Base-by-base conservation (phyloP, 2,113 vertebrate species). In the Brachionichthys hirsutus region DNA sequence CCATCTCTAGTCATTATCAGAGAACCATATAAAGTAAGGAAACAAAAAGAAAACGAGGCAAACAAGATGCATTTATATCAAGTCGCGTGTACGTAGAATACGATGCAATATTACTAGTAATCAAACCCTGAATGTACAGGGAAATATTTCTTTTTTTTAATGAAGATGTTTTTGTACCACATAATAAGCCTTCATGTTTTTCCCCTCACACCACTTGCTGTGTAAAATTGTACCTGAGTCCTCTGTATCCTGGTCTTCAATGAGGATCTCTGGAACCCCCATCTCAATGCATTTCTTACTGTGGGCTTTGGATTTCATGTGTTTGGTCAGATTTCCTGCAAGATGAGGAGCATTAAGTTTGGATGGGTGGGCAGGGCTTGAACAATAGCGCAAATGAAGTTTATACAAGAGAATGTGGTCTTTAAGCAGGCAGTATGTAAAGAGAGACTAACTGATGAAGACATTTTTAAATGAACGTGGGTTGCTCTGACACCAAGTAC, bases 231-330 rank as follows among this genome's bases (percentile, higher is more conserved):
- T 94, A 99, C 96, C 96, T 67, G 94, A 95, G 83, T 99, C 97
- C 81, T 99, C 97, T 65, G 93, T 88, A 75, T 99, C 97, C 73
- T 94, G 94, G 59, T 98, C 97, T 30, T 98, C 95, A 82, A 94
- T 88, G 66, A 93, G 85, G 68, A 93, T 92, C 69, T 92, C 89
- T 0, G 94, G 93, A 74, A 98, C 91, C 49, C 97, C 97, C 91
- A 98, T 93, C 91, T 99, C 97, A 93, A 95, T 85, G 89, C 97
- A 99, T 63, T 98, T 99, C 92, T 98, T 99, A 88, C 97, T 98
- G 88, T 99, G 97, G 75, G 97, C 95, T 89, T 99, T 99, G 86
- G 97, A 99, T 80, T 99, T 99, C 97, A 99, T 98, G 87, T 99
- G 97, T 83, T 99, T 99, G 81, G 97, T 99, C 89, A 99, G 89